These are phyloP conservation scores for Luidia sarsii DNA, from an alignment of 53 echinoderm and acorn worm species.

Conservation along the genomic window DNA sequence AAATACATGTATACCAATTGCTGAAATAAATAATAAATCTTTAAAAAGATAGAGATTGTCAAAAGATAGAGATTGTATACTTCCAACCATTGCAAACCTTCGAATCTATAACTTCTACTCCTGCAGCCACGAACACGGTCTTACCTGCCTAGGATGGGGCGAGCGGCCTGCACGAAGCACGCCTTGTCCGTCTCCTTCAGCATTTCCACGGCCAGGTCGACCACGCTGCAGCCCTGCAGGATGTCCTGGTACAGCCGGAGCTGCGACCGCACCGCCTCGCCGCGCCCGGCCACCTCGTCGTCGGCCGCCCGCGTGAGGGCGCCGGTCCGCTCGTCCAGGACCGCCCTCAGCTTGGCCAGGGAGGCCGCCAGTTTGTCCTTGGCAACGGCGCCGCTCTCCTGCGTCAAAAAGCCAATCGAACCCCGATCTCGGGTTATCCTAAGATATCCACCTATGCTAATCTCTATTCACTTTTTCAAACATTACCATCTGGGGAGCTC, in stretches of 20 bases:
- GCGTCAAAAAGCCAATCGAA: no score
- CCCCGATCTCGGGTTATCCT: no score
- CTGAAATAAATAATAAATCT: no score
- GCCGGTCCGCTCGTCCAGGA: constrained; percentile 42
- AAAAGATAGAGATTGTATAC: neutral
- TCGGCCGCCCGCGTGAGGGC: constrained; percentile 59
- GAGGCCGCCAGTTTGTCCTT: constrained; percentile 58
- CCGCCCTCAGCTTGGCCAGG: constrained; percentile 58
- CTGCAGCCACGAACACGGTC: neutral
- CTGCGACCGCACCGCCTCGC: constrained; percentile 45
- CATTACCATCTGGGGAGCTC: no score
- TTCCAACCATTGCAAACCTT: neutral
- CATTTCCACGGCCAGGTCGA: constrained; percentile 70
- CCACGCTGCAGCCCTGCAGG: constrained; percentile 59
- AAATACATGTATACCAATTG: no score
- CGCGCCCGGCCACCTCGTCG: constrained; percentile 58
- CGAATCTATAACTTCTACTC: neutral
- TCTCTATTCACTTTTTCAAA: no score
- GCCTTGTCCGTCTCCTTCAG: constrained; percentile 72
- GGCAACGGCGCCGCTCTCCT: constrained; percentile 64
- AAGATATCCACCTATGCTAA: no score
- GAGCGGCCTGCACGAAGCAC: constrained; percentile 66
- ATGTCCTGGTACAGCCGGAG: constrained; percentile 52
- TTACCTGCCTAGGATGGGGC: constrained; percentile 57
- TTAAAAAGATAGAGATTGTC: no score